phyloP scores from a whole-genome alignment of 1,140 invertebrate genomes.

The Drosophila ohnishii region DNA sequence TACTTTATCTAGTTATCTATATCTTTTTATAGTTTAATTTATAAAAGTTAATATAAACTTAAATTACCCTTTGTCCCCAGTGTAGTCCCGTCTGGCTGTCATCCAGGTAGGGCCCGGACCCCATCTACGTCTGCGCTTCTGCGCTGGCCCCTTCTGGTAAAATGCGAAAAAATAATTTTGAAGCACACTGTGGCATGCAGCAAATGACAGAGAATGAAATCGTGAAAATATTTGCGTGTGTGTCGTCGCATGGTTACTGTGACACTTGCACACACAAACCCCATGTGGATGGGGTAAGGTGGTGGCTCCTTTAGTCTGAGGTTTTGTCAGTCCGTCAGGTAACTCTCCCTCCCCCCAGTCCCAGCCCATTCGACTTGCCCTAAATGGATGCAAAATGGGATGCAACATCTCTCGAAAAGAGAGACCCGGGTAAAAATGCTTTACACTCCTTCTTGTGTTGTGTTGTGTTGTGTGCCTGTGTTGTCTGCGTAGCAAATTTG shows the following conservation, averaged over 20 bases:
- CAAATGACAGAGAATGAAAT: conserved; percentile 82
- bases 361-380: conserved; percentile 55
- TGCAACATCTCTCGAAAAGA: conserved; percentile 35
- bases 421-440: conserved; percentile 55
- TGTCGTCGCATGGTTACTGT: conserved; percentile 82
- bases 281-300: not conserved
- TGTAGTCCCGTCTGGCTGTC: conserved; percentile 30
- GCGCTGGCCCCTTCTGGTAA: conserved; percentile 27
- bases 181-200: conserved; percentile 82
- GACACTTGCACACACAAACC: conserved; percentile 67
- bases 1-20: not conserved
- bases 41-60: not conserved
- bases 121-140: conserved; percentile 26
- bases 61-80: conserved; percentile 9
- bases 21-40: not conserved
- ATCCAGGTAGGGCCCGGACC: conserved; percentile 48
- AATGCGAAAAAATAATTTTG: conserved; percentile 77
- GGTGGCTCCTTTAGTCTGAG: conserved; percentile 14
- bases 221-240: conserved; percentile 83
- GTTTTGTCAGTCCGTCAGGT: conserved; percentile 32
- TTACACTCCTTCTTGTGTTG: conserved; percentile 47
- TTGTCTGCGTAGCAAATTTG: conserved; percentile 81
- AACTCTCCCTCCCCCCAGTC: conserved; percentile 8
- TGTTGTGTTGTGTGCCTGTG: conserved; percentile 18
- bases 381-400: conserved; percentile 75